Percentiles rank a stretch among this genome's conserved stretches.
Conservation (phyloP, 2,888 invertebrate species). For the Drosophila tripunctata region DNA sequence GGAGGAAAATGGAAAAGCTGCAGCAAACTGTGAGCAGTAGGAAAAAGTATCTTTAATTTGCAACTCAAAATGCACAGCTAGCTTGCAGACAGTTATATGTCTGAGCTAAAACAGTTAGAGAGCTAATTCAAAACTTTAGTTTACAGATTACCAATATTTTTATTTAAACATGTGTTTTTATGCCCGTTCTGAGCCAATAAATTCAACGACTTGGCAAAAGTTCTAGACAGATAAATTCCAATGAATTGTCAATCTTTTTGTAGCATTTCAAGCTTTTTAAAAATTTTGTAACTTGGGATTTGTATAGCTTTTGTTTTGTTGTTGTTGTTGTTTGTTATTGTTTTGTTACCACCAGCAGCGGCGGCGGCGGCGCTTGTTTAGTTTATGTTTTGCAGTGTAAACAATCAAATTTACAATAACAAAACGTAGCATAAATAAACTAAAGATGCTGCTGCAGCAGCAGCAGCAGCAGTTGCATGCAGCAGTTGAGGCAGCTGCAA, state of each 20-base stretch:
- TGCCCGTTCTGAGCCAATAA: too few species aligned
- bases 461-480: conserved; percentile 24
- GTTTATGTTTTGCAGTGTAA: conserved; percentile 63
- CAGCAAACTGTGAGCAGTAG: conserved; percentile 21
- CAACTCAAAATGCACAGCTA: too few species aligned
- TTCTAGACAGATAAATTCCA: too few species aligned
- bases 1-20: conserved; percentile 43
- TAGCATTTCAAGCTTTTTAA: neutral
- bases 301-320: neutral
- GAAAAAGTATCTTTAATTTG: conserved; percentile 4
- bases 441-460: conserved; percentile 27
- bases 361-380: conserved; percentile 63
- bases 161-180: neutral
- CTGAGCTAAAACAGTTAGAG: conserved; percentile 7
- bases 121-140: conserved; percentile 10
- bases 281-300: conserved; percentile 8
- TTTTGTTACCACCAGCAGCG: conserved; percentile 58
- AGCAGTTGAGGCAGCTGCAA: conserved; percentile 22
- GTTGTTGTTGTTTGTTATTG: too few species aligned
- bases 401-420: conserved; percentile 58
- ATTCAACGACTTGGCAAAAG: neutral
- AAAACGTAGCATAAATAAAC: conserved; percentile 50
- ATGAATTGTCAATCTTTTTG: neutral
- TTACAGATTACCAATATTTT: neutral
- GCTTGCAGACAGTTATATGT: too few species aligned